A percentile compares a stretch with the other conserved stretches of the same genome.
These are phyloP conservation scores for Mesochorus sp. DNA, from an alignment of 2,888 invertebrate genomes.

Conservation along the genomic window DNA sequence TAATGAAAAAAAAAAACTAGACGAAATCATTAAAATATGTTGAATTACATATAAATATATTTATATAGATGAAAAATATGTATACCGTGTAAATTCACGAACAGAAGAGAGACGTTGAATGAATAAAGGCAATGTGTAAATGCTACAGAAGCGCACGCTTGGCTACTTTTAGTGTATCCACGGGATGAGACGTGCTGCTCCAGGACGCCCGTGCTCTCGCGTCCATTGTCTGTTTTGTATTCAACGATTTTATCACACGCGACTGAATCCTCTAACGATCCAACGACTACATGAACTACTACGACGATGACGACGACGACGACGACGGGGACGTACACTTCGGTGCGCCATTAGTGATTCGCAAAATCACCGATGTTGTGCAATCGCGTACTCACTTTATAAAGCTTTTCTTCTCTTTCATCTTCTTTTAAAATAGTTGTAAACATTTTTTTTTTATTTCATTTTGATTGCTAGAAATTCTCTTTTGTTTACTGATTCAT, in stretches of 20 bases:
- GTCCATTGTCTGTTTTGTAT: constrained; percentile 75
- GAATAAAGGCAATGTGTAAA: constrained; percentile 1
- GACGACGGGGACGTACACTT: constrained; percentile 43
- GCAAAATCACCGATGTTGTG: constrained; percentile 67
- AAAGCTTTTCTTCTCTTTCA: constrained; percentile 20
- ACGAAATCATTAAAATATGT: constrained; percentile 68
- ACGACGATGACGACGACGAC: constrained; percentile 36
- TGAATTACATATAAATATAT: constrained; percentile 43
- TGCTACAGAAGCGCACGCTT: constrained; percentile 31
- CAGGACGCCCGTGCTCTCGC: constrained; percentile 48
- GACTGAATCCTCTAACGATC: constrained; percentile 76
- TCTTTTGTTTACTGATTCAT: too few relatives aligned
- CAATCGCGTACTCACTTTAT: constrained; percentile 2
- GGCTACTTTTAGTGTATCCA: constrained; percentile 55
- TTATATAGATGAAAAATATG: neutral
- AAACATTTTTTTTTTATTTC: too few relatives aligned
- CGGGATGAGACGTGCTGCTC: constrained; percentile 36
- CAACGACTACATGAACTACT: constrained; percentile 64
- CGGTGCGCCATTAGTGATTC: constrained; percentile 73
- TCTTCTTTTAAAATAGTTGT: neutral
- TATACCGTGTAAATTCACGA: neutral
- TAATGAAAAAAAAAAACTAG: constrained; percentile 66
- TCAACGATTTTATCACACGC: constrained; percentile 77
- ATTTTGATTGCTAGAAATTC: too few relatives aligned
- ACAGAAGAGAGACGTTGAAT: neutral